A percentile compares a stretch with the other conserved stretches of the same genome.
Evolutionary conservation across 2,797 vertebrate genomes (phyloP).

Genomic region (Peromyscus melanophrys): DNA sequence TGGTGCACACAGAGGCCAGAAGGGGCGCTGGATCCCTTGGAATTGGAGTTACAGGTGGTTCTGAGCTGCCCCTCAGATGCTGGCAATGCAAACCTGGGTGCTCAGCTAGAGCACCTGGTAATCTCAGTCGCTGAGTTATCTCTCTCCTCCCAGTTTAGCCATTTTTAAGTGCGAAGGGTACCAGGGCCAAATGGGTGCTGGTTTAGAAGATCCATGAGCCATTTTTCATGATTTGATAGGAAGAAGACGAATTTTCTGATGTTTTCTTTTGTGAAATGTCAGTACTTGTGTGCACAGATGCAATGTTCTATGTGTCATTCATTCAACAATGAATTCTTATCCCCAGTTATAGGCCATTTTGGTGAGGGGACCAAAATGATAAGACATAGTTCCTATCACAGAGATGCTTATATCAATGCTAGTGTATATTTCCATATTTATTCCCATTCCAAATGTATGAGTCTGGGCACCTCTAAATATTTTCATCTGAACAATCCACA

Average conservation of each 20-base stretch:
- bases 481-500: not conserved
- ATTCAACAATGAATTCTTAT: not conserved
- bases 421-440: not conserved
- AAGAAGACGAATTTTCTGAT: constrained; percentile 1
- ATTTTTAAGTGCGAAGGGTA: not conserved
- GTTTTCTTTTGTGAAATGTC: not conserved
- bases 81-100: not conserved
- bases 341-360: not conserved
- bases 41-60: not conserved
- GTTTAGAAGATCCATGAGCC: not conserved
- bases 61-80: no score
- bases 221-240: not conserved
- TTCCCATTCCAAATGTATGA: not conserved
- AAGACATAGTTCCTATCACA: not conserved
- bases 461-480: not conserved
- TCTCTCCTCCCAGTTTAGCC: not conserved
- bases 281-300: not conserved
- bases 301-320: not conserved
- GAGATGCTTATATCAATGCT: not conserved
- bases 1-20: not conserved
- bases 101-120: no score
- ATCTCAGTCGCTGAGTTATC: not conserved
- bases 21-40: no score
- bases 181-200: not conserved
- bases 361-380: not conserved